A percentile compares a stretch with the other conserved stretches of the same genome.
phyloP scores from a whole-genome alignment of 2,888 invertebrate genomes.

The Willowsia nigromaculata region DNA sequence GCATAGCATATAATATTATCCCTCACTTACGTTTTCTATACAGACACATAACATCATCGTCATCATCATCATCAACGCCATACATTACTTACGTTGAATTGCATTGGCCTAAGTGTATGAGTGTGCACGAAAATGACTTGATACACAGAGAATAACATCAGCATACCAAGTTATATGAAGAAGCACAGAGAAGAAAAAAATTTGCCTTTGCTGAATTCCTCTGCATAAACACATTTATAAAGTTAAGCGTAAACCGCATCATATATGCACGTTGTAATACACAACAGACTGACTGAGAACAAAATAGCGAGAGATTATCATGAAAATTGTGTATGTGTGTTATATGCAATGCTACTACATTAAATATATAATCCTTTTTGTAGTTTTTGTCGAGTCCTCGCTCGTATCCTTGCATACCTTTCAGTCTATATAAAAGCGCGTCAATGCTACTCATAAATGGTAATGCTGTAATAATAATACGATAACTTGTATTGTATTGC shows the following conservation, averaged over 20 bases:
- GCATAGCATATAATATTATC: conserved; percentile 23
- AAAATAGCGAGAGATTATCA: not conserved
- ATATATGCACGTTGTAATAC: not conserved
- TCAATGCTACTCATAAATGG: conserved; percentile 63
- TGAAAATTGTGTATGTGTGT: not conserved
- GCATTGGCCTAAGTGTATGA: conserved; percentile 49
- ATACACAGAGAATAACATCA: not conserved
- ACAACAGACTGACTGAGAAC: not conserved
- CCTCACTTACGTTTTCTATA: conserved; percentile 47
- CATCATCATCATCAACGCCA: conserved; percentile 18
- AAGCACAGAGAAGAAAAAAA: not conserved
- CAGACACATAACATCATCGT: not conserved
- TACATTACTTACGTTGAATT: conserved; percentile 54
- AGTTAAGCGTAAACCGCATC: not conserved
- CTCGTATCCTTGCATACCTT: conserved; percentile 71
- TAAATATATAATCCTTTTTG: conserved; percentile 54
- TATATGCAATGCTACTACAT: not conserved
- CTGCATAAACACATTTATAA: not conserved
- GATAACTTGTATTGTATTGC: conserved; percentile 21
- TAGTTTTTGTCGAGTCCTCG: conserved; percentile 63
- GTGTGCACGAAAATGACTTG: conserved; percentile 3
- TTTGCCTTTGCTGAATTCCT: conserved; percentile 43
- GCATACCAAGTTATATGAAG: not conserved
- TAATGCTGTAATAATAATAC: not conserved
- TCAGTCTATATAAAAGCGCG: conserved; percentile 53